Conservation (phyloP, 2,888 invertebrate genomes). For the Netelia fuscicornis region DNA sequence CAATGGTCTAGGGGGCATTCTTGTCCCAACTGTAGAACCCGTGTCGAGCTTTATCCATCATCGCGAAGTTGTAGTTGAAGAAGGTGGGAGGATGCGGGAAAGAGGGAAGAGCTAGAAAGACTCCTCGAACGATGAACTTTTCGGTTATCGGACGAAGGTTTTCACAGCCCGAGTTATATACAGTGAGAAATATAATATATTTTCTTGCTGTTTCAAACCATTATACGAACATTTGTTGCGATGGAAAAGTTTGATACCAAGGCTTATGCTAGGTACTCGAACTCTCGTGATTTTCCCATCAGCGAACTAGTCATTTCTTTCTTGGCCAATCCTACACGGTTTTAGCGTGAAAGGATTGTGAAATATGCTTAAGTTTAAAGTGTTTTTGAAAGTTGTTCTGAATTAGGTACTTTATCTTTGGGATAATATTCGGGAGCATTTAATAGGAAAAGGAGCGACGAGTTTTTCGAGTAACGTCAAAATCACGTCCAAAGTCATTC, state of each 20-base stretch:
- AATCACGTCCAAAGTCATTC: too few species aligned
- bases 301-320: too few species aligned
- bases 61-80: not conserved
- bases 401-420: too few species aligned
- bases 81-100: not conserved
- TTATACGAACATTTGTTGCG: too few species aligned
- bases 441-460: too few species aligned
- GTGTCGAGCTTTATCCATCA: not conserved
- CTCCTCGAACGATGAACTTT: not conserved
- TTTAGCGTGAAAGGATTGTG: too few species aligned
- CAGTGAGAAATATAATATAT: not conserved
- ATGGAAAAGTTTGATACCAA: too few species aligned
- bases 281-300: too few species aligned
- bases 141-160: not conserved
- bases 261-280: too few species aligned
- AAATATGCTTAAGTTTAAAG: not conserved
- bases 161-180: not conserved
- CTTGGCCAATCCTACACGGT: too few species aligned
- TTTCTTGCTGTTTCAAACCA: not conserved
- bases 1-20: not conserved
- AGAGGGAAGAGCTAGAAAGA: not conserved
- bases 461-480: too few species aligned
- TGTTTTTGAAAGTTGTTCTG: not conserved
- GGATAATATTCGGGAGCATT: too few species aligned
- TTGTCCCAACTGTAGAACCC: not conserved